Conservation (phyloP, 2,797 vertebrate species). For the Novumbra hubbsi region DNA sequence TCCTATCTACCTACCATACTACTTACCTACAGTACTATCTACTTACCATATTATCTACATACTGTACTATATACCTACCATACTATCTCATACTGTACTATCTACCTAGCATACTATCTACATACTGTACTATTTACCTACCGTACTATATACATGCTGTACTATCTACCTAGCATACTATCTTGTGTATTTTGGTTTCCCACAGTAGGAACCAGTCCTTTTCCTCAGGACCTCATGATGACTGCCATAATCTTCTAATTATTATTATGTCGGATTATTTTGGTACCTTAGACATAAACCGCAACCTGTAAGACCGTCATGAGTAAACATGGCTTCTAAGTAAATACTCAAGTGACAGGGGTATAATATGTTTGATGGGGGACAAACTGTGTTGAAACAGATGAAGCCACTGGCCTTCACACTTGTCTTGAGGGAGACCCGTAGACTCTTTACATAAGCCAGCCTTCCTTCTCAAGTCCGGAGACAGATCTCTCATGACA, state of each 20-base stretch:
- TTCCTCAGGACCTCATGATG: neutral
- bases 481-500: slow-evolving; percentile 46
- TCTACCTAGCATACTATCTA: no score
- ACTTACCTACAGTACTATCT: no score
- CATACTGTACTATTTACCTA: no score
- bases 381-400: slow-evolving; percentile 46
- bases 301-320: neutral
- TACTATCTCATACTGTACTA: no score
- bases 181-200: neutral
- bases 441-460: slow-evolving; percentile 37
- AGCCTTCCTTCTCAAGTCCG: slow-evolving; percentile 9
- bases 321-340: neutral
- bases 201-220: neutral
- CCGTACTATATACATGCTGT: no score
- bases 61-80: no score
- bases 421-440: slow-evolving; percentile 38
- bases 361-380: slow-evolving; percentile 22
- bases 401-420: slow-evolving; percentile 54
- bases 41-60: no score
- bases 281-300: neutral
- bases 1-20: no score
- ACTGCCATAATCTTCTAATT: neutral
- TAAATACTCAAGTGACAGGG: slow-evolving; percentile 39
- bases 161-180: no score
- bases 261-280: no score